phyloP scores from a whole-genome alignment of 2,113 vertebrate species.

The Trinectes maculatus region DNA sequence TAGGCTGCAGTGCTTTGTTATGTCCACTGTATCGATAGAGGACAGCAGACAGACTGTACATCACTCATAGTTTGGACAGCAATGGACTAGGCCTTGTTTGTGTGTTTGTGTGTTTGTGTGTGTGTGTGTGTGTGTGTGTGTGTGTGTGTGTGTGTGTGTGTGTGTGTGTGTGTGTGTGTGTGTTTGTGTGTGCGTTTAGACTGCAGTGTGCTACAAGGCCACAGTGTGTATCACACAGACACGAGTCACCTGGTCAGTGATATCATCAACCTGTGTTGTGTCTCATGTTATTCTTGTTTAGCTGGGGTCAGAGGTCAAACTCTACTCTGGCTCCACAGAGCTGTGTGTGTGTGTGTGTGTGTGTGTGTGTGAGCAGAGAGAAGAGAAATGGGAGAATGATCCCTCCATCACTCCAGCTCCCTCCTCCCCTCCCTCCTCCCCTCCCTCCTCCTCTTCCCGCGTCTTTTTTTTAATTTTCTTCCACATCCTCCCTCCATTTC shows the following conservation, averaged over 20 bases:
- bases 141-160: neutral
- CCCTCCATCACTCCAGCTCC: neutral
- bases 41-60: slow-evolving; percentile 58
- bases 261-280: too few species aligned
- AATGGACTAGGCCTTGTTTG: slow-evolving; percentile 20
- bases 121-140: slow-evolving; percentile 1
- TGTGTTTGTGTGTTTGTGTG: slow-evolving; percentile 16
- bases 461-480: neutral
- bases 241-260: neutral
- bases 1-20: slow-evolving; percentile 65
- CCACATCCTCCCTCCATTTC: neutral
- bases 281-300: too few species aligned
- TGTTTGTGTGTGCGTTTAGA: too few species aligned
- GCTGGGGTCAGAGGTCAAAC: too few species aligned
- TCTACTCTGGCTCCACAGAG: too few species aligned
- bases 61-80: slow-evolving; percentile 63
- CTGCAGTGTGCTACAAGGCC: slow-evolving; percentile 22
- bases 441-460: neutral
- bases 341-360: slow-evolving; percentile 3
- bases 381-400: slow-evolving; percentile 57
- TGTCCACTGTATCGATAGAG: slow-evolving; percentile 60
- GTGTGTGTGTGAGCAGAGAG: slow-evolving; percentile 12
- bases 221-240: slow-evolving; percentile 3
- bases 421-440: neutral
- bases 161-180: too few species aligned